Evolutionary conservation across 2,888 invertebrate genomes (phyloP), one percentile per base, ranked within the genome.

Genomic region (Callyntrura sp.): DNA sequence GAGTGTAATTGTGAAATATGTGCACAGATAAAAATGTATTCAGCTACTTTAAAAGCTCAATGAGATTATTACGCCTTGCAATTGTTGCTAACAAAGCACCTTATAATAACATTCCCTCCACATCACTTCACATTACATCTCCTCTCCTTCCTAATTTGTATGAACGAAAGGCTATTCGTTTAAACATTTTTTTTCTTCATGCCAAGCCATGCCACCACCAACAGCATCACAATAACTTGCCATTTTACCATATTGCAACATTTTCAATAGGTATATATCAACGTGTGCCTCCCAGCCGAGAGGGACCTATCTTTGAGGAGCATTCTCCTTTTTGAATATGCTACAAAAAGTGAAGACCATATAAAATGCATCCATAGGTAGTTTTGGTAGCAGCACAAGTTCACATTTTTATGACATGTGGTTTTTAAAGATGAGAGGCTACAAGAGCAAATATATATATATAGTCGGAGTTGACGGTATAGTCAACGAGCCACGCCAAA

Each of bases 131-230:
- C 35, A 35, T 45, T 65, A 62, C 62, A 25, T 62, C 25, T 62
- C 76, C 20, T 45, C 65, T 35, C 82, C 82, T 82, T 82, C 82
- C 65, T 65, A 82, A 82, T 65, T 82, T 82, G 62, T 65, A 65
- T 17, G 45, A n/a, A 51, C 25, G 14, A 81, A 62, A 65, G 82
- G 65, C 62, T 82, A 82, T 57, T 62, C 62, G 9, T 25, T 62
- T 62, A 25, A 35, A 3, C 1, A 23, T 6, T 51, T 51, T 45
- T 51, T 51, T 51, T 51, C 11, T n/a, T 5, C 51, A 14, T 51
- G 14, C 14, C 11, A 51, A 51, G 51, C 51, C 45, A 17, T 70
- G 45, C 45, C 43, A 45, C 68, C n/a, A 17, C 35, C 65, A 65
- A 20, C 62, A 17, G 6, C 65, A 65, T 6, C 51, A 51, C n/a